A percentile compares a stretch with the other conserved stretches of the same genome.
Evolutionary conservation across 2,113 vertebrate genomes (phyloP).

Genomic region (Pteronura brasiliensis): DNA sequence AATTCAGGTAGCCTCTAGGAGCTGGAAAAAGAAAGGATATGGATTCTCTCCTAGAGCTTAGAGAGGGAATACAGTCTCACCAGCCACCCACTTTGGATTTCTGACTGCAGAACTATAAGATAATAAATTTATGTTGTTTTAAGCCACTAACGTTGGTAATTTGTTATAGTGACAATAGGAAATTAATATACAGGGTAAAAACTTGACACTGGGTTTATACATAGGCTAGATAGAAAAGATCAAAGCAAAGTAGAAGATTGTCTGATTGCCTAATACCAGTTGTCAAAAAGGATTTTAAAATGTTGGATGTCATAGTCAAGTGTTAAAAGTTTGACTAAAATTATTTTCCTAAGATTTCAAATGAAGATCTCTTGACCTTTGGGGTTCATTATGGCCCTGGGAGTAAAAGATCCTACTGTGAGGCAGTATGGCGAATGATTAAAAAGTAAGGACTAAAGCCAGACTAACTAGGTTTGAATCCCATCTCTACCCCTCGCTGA

Average conservation of each 20-base stretch:
- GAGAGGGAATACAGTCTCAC: not conserved
- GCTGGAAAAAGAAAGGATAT: not conserved
- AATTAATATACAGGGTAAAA: not conserved
- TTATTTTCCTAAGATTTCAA: slow-evolving; percentile 33
- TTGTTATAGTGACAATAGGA: not conserved
- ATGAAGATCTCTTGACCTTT: not conserved
- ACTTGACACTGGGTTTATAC: not conserved
- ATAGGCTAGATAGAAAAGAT: slow-evolving; percentile 10
- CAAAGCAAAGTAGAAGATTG: not conserved
- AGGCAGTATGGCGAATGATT: not conserved
- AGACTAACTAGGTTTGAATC: not conserved
- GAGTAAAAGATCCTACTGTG: not conserved
- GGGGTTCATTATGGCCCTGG: not conserved
- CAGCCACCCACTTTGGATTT: not conserved
- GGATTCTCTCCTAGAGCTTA: not conserved
- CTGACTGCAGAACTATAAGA: not conserved
- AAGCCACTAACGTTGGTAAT: not conserved
- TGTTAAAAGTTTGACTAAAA: not conserved
- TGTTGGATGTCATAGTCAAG: not conserved
- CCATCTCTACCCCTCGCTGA: not conserved
- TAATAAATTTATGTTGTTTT: not conserved
- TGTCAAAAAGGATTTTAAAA: slow-evolving; percentile 32
- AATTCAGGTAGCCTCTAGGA: not conserved
- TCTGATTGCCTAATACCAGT: not conserved
- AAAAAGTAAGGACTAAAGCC: not conserved